Base-by-base conservation (phyloP, 2,113 vertebrate species). In the Myrmecobius fasciatus region DNA sequence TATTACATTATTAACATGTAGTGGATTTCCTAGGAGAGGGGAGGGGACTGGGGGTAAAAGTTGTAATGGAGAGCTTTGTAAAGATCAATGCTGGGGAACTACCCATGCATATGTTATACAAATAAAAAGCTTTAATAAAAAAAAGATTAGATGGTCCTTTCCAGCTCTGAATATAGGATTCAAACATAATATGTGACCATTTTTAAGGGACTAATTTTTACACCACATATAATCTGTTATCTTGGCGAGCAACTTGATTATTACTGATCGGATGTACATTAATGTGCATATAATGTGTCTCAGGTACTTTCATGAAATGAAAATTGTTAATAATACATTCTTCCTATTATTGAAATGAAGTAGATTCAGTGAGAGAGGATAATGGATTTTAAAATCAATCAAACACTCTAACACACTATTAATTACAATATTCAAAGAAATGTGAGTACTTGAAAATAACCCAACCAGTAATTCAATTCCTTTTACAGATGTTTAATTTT, bases 301-400 rank as follows among this genome's bases (percentile, higher is more conserved):
- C 94, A 94, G 92, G 95, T 95, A 96, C 83, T 93, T 92, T 94
- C 91, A 93, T 46, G 51, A 93, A 95, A 96, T 89, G 96, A 94
- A 98, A 92, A 75, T 92, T 93, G 54, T 91, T 96, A 95, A 94
- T 95, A 95, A 94, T 60, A 83, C 60, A 53, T 96, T 96, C 92
- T 46, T 94, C 60, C 89, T 67, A 94, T 93, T 94, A 92, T 93
- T 96, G 91, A 22, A 88, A 94, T 90, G 89, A 95, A 94, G 92
- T 93, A 88, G 90, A 97, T 14, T 95, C 93, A 60, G 7, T 91
- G 89, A 96, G 96, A 90, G 92, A 92, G 97, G 92, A 97, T 89
- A 95, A 96, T 95, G 95, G 96, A 95, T 91, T 97, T 94, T 92
- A 93, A 97, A 97, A 96, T 97, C 95, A 98, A 95, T 97, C 92